Base-by-base conservation (phyloP, 2,888 invertebrate species). In the Anagyrus pseudococci region DNA sequence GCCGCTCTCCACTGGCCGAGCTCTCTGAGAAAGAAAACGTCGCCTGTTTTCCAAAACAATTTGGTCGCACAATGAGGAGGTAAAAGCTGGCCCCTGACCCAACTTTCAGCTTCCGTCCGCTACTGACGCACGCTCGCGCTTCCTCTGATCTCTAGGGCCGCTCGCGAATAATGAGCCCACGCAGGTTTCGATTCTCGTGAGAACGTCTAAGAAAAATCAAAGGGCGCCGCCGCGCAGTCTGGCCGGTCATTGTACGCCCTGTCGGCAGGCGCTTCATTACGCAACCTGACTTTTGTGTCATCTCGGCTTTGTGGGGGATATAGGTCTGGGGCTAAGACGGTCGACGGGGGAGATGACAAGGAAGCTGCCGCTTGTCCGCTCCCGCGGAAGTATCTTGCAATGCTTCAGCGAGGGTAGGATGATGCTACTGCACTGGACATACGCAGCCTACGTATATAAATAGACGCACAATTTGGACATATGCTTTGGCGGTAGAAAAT, bases 251-350 rank as follows among this genome's bases (percentile, higher is more conserved):
- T 41, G 29, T 22, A 29, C 22, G 71, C 72, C 68, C 61, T 70
- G 75, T 76, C 77, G 75, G 77, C 69, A 72, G 72, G 69, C 56
- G 69, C 62, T 71, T 76, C 72, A 78, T 79, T 78, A 75, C 78
- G 75, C 72, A 76, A 78, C 71, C 69, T 68, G 72, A 74, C 74
- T 72, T 74, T 75, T 73, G 71, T 74, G 65, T 66, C 64, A 57
- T 10, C 29, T 29, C n/a, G n/a, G n/a, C n/a, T n/a, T n/a, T n/a
- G n/a, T n/a, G n/a, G n/a, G n/a, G n/a, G n/a, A n/a, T n/a, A n/a
- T n/a, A n/a, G n/a, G n/a, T n/a, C n/a, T n/a, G n/a, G n/a, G n/a
- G n/a, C n/a, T n/a, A n/a, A n/a, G n/a, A n/a, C n/a, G n/a, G n/a
- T n/a, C n/a, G n/a, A n/a, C n/a, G n/a, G n/a, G n/a, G n/a, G n/a